Evolutionary conservation across 2,888 invertebrate species (phyloP).

Genomic region (Zygaena filipendulae): DNA sequence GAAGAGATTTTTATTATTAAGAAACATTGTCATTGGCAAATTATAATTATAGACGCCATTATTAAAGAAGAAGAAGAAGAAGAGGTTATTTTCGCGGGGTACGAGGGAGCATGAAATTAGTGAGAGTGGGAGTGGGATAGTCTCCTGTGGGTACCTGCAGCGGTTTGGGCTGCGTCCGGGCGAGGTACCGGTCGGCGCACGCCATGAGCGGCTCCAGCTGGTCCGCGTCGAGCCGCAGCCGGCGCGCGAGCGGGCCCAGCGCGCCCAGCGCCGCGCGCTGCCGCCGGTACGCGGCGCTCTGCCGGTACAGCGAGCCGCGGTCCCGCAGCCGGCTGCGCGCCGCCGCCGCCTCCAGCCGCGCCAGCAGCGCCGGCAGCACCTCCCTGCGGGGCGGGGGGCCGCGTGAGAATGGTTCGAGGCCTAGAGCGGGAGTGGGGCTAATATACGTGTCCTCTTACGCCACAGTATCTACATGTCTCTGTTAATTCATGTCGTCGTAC

Average conservation of each 20-base stretch:
- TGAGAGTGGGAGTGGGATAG: too few species aligned
- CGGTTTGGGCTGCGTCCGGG: slow-evolving; percentile 68
- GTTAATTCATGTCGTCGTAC: too few species aligned
- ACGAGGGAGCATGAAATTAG: too few species aligned
- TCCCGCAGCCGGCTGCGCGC: slow-evolving; percentile 70
- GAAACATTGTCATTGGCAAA: too few species aligned
- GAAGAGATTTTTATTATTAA: too few species aligned
- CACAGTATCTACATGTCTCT: too few species aligned
- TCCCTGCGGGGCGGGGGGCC: slow-evolving; percentile 69
- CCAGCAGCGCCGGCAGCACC: slow-evolving; percentile 71
- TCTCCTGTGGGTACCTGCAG: too few species aligned
- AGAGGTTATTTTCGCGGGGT: too few species aligned
- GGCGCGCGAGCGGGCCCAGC: slow-evolving; percentile 47
- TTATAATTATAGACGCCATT: too few species aligned
- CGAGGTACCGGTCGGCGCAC: slow-evolving; percentile 63
- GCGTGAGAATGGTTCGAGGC: slow-evolving; percentile 1
- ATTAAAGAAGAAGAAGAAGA: too few species aligned
- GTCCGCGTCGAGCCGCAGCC: slow-evolving; percentile 53
- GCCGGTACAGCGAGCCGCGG: slow-evolving; percentile 65
- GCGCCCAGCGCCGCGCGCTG: slow-evolving; percentile 60
- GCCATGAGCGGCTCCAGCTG: slow-evolving; percentile 45
- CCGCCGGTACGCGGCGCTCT: slow-evolving; percentile 51
- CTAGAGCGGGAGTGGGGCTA: too few species aligned
- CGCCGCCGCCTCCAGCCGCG: slow-evolving; percentile 61
- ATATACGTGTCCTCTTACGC: too few species aligned